Percentiles rank a stretch among this genome's conserved stretches.
Conservation (phyloP, 2,113 vertebrate genomes). For the Hyperopisus bebe region DNA sequence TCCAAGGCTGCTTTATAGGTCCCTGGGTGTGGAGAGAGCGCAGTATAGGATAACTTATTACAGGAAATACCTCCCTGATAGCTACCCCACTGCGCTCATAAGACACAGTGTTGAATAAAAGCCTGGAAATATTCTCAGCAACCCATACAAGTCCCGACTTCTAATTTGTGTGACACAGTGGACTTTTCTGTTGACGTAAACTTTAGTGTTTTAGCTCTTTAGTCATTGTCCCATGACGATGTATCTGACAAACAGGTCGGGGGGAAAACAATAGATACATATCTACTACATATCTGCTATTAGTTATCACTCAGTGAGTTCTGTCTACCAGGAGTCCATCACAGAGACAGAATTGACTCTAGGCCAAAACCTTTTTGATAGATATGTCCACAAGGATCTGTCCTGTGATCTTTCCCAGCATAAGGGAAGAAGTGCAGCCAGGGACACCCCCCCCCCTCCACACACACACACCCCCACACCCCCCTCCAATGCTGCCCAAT, state of each 20-base stretch:
- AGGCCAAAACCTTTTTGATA: background rate
- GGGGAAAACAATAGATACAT: background rate
- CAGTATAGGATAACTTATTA: slow-evolving; percentile 15
- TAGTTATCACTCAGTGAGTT: background rate
- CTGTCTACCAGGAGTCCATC: background rate
- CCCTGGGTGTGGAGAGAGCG: slow-evolving; percentile 32
- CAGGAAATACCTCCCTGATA: slow-evolving; percentile 20
- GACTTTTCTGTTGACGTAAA: slow-evolving; percentile 4
- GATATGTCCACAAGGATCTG: background rate
- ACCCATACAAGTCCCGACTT: slow-evolving; percentile 7
- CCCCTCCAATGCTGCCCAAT: background rate
- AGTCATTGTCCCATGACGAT: no score
- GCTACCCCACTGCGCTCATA: slow-evolving; percentile 15
- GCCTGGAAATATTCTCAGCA: slow-evolving; percentile 18
- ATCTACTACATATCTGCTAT: background rate
- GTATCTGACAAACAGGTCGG: background rate
- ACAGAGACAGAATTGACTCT: background rate
- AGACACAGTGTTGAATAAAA: slow-evolving; percentile 12
- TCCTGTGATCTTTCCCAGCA: background rate
- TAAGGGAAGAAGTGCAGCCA: background rate
- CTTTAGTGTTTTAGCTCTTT: background rate
- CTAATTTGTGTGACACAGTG: slow-evolving; percentile 9
- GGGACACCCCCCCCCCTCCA: background rate
- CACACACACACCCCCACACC: no score
- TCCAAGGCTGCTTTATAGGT: slow-evolving; percentile 41